Evolutionary conservation across 2,113 vertebrate species (phyloP).

Genomic region (Rhizomys pruinosus): DNA sequence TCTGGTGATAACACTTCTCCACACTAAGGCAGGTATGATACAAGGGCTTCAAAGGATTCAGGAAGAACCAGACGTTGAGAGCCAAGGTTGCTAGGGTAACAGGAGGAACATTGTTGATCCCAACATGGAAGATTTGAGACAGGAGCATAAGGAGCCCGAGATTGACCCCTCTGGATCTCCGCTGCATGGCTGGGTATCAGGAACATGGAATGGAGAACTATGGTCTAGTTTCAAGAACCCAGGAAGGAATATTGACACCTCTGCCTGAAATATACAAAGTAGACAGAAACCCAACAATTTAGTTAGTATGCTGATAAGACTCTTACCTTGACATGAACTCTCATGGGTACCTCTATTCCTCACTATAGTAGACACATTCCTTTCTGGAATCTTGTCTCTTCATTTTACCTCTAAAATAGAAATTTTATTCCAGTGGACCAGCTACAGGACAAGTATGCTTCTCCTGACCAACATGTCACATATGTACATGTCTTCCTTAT

Average conservation of each 20-base stretch:
- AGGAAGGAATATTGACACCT: background rate
- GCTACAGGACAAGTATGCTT: background rate
- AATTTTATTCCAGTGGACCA: background rate
- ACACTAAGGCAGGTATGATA: conserved; percentile 91
- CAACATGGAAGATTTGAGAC: conserved; percentile 91
- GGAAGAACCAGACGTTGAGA: conserved; percentile 92
- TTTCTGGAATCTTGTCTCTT: background rate
- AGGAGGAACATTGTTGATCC: conserved; percentile 93
- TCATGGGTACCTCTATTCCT: background rate
- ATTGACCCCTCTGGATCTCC: conserved; percentile 86
- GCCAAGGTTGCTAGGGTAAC: conserved; percentile 91
- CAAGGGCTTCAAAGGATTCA: conserved; percentile 89
- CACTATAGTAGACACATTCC: background rate
- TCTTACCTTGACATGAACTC: background rate
- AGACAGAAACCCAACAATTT: background rate
- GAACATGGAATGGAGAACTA: background rate
- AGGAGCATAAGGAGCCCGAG: conserved; percentile 91
- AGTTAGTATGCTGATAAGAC: background rate
- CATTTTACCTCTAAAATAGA: background rate
- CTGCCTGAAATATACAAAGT: conserved; percentile 81
- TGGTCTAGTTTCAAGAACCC: background rate
- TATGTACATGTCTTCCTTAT: background rate
- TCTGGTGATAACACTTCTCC: conserved; percentile 85
- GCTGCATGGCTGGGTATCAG: conserved; percentile 80
- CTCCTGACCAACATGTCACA: background rate